phyloP scores from a whole-genome alignment of 1,140 invertebrate species.

The Macrostomum lignano region DNA sequence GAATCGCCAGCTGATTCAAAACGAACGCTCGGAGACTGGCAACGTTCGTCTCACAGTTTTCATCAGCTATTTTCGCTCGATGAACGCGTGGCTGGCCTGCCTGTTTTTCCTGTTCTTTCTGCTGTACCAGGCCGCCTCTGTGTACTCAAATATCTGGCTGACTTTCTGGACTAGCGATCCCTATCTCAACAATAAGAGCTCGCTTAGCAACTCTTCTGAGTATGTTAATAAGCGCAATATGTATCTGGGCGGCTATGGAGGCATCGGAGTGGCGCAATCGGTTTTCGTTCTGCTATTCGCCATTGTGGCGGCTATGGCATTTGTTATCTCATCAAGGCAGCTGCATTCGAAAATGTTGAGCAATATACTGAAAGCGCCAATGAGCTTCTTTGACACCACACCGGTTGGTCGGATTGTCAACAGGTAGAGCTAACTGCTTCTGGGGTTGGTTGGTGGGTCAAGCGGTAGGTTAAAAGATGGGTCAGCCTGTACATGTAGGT shows the following conservation, averaged over 20 bases:
- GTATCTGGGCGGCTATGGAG: neutral
- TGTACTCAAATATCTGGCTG: neutral
- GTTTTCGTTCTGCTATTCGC: neutral
- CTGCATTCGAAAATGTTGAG: conserved; percentile 17
- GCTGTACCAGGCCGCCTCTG: neutral
- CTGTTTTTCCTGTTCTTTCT: neutral
- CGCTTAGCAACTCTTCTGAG: neutral
- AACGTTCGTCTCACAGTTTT: neutral
- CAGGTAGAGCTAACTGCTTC: conserved; percentile 27
- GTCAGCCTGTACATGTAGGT: no score
- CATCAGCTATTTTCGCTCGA: neutral
- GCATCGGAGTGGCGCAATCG: neutral
- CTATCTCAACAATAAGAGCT: no score
- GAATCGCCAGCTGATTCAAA: no score
- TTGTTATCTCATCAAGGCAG: conserved; percentile 15
- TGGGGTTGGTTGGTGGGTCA: neutral
- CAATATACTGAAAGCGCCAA: conserved; percentile 30
- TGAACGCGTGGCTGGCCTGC: neutral
- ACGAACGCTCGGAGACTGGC: no score
- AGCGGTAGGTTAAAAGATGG: no score
- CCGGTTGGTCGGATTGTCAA: conserved; percentile 37
- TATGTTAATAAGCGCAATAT: neutral
- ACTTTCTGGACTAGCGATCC: conserved; percentile 22
- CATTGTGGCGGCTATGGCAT: neutral
- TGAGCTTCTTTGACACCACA: conserved; percentile 36